Evolutionary conservation across 2,113 vertebrate genomes (phyloP).

Genomic region (Parus major): DNA sequence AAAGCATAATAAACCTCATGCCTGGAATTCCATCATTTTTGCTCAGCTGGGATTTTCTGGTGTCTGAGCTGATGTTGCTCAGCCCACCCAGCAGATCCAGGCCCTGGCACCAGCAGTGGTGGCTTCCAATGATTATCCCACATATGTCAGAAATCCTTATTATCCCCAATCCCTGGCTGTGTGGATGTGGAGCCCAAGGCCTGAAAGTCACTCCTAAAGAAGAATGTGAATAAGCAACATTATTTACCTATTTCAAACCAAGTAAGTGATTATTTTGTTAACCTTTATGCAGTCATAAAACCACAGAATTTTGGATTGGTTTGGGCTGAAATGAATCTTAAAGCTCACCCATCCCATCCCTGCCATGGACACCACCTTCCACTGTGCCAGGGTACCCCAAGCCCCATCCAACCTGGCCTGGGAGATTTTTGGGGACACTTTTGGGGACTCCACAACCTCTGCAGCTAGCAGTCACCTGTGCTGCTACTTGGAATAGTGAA

Average conservation of each 20-base stretch:
- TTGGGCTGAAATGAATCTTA: neutral
- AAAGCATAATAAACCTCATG: neutral
- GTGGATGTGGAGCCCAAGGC: neutral
- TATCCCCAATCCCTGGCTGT: neutral
- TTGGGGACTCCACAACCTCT: neutral
- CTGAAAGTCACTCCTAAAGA: neutral
- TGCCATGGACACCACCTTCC: neutral
- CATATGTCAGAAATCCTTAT: neutral
- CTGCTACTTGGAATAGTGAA: neutral
- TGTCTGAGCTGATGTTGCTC: neutral
- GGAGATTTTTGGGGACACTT: neutral
- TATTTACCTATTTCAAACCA: neutral
- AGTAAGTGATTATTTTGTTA: neutral
- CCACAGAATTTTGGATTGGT: neutral
- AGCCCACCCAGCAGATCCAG: neutral
- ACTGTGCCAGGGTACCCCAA: accelerated
- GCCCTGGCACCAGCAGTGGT: neutral
- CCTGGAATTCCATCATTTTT: neutral
- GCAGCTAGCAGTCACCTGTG: neutral
- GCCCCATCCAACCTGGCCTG: neutral
- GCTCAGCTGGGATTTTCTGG: neutral
- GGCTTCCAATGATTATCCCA: neutral
- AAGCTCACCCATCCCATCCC: neutral
- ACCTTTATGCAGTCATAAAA: neutral
- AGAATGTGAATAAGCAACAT: neutral